These are phyloP conservation scores for Forbesichthys agassizii DNA, from an alignment of 2,113 vertebrate species.

Conservation along the genomic window DNA sequence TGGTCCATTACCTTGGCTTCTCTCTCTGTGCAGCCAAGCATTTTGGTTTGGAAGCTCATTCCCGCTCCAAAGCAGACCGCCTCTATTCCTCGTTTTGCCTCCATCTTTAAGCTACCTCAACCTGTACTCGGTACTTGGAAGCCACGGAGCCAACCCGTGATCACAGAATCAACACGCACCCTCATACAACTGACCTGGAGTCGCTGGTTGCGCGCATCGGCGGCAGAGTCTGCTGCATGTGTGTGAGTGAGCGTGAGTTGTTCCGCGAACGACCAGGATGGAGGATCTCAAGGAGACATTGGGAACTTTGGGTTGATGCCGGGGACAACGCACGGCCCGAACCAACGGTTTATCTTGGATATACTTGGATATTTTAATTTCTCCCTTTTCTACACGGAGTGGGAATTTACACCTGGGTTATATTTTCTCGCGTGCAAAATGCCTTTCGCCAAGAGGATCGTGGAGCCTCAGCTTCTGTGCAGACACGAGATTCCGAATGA, in stretches of 20 bases:
- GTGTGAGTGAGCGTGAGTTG: constrained; percentile 60
- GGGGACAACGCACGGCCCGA: constrained; percentile 70
- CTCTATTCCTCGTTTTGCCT: constrained; percentile 64
- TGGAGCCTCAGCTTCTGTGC: constrained; percentile 93
- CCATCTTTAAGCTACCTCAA: constrained; percentile 59
- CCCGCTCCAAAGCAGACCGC: constrained; percentile 36
- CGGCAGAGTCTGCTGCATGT: constrained; percentile 56
- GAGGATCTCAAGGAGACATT: constrained; percentile 75
- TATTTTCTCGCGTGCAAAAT: constrained; percentile 76
- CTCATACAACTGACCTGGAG: constrained; percentile 70
- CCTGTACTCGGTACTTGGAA: constrained; percentile 37
- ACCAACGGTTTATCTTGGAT: constrained; percentile 63
- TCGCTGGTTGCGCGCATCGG: constrained; percentile 7
- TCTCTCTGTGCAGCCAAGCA: no score
- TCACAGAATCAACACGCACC: constrained; percentile 72
- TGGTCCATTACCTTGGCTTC: no score
- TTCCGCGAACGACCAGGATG: constrained; percentile 70
- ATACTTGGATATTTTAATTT: constrained; percentile 71
- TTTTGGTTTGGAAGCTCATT: neutral
- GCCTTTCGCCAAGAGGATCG: constrained; percentile 95
- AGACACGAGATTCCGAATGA: constrained; percentile 84
- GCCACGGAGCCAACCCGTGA: constrained; percentile 69
- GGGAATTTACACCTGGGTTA: constrained; percentile 65
- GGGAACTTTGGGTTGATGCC: constrained; percentile 80
- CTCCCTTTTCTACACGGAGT: constrained; percentile 28